Percentiles rank a stretch among this genome's conserved stretches.
Conservation (phyloP, 2,888 invertebrate genomes). For the Synanthedon vespiformis region DNA sequence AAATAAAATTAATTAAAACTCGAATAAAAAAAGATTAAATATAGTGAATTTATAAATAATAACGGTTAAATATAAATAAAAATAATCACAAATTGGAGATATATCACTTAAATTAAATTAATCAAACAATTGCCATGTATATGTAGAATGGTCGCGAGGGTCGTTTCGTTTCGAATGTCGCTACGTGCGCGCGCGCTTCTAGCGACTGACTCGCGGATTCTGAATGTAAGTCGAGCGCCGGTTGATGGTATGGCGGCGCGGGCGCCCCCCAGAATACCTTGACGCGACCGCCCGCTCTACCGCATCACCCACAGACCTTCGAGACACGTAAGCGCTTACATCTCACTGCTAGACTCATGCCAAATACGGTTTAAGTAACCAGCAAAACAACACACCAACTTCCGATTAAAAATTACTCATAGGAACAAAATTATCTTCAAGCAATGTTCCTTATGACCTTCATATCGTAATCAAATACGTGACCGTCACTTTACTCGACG, state of each 20-base stretch:
- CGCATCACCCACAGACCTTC: constrained; percentile 43
- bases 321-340: constrained; percentile 63
- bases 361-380: constrained; percentile 58
- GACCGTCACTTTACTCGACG: too few species aligned
- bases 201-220: constrained; percentile 61
- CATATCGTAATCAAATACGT: too few species aligned
- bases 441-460: too few species aligned
- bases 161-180: constrained; percentile 63
- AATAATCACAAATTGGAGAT: constrained; percentile 7
- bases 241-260: constrained; percentile 16
- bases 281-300: constrained; percentile 5
- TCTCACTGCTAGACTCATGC: constrained; percentile 55
- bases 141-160: constrained; percentile 46
- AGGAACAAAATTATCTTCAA: too few species aligned
- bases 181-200: constrained; percentile 54
- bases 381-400: too few species aligned
- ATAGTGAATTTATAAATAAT: constrained; percentile 2
- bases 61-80: constrained; percentile 45
- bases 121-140: constrained; percentile 58
- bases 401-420: too few species aligned
- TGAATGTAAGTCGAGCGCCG: constrained; percentile 12
- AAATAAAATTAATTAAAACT: constrained; percentile 20
- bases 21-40: constrained; percentile 7
- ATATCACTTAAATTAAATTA: constrained; percentile 39
- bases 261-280: constrained; percentile 17